phyloP scores from a whole-genome alignment of 2,113 vertebrate genomes.

The Salvelinus namaycush region DNA sequence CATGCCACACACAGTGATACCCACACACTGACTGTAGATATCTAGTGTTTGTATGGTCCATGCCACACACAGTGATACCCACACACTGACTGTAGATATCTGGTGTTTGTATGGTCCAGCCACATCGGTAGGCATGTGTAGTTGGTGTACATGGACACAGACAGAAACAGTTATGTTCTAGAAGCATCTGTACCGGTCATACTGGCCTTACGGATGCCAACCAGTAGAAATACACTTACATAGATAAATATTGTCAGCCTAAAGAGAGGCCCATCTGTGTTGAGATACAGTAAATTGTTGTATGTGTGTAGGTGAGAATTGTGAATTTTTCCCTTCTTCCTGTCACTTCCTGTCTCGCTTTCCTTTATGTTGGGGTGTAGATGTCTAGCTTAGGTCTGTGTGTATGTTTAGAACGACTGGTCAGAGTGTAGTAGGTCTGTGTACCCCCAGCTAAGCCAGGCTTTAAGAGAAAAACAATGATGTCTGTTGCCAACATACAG shows the following conservation, averaged over 20 bases:
- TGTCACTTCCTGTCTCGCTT: slow-evolving; percentile 20
- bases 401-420: slow-evolving; percentile 17
- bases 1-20: too few relatives aligned
- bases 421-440: neutral
- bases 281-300: neutral
- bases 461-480: too few relatives aligned
- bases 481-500: too few relatives aligned
- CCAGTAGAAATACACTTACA: too few relatives aligned
- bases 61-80: neutral
- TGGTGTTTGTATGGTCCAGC: too few relatives aligned
- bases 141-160: neutral
- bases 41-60: too few relatives aligned
- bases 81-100: neutral
- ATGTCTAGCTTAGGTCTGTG: slow-evolving; percentile 14
- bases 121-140: neutral
- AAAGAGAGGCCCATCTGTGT: neutral
- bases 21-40: too few relatives aligned
- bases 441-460: too few relatives aligned
- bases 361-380: slow-evolving; percentile 16
- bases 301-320: slow-evolving; percentile 1
- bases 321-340: slow-evolving; percentile 33
- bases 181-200: too few relatives aligned
- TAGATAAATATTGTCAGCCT: too few relatives aligned
- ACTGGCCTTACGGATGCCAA: too few relatives aligned
- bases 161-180: too few relatives aligned